These are phyloP conservation scores for Jaculus jaculus DNA, from an alignment of 2,113 vertebrate genomes.

Conservation along the genomic window DNA sequence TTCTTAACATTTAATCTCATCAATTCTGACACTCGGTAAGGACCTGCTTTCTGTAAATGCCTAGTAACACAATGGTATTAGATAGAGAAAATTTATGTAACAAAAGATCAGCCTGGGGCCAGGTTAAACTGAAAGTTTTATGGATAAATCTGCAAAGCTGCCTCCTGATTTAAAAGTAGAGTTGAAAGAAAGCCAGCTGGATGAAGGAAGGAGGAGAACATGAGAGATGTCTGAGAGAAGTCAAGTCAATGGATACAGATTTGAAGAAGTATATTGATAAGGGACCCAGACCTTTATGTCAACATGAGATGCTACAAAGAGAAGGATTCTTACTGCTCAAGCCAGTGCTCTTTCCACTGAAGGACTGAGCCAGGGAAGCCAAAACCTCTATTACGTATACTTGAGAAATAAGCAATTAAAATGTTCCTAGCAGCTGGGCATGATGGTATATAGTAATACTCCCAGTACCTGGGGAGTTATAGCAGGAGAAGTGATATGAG, in stretches of 20 bases:
- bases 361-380: background rate
- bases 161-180: background rate
- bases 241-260: fast-evolving
- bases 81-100: background rate
- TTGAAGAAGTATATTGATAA: background rate
- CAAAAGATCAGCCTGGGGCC: background rate
- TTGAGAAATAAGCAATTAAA: background rate
- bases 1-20: background rate
- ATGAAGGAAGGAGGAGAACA: background rate
- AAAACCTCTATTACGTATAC: fast-evolving
- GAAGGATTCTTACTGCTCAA: background rate
- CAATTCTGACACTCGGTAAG: background rate
- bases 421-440: too few relatives aligned
- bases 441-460: too few relatives aligned
- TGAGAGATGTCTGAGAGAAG: background rate
- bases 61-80: background rate
- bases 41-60: background rate
- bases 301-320: background rate
- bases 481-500: too few relatives aligned
- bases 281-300: background rate
- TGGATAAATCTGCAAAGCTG: background rate
- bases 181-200: background rate
- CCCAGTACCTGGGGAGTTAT: too few relatives aligned
- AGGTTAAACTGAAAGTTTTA: background rate
- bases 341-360: background rate